Evolutionary conservation across 2,888 invertebrate genomes (phyloP).

Genomic region (Zele albiditarsus): DNA sequence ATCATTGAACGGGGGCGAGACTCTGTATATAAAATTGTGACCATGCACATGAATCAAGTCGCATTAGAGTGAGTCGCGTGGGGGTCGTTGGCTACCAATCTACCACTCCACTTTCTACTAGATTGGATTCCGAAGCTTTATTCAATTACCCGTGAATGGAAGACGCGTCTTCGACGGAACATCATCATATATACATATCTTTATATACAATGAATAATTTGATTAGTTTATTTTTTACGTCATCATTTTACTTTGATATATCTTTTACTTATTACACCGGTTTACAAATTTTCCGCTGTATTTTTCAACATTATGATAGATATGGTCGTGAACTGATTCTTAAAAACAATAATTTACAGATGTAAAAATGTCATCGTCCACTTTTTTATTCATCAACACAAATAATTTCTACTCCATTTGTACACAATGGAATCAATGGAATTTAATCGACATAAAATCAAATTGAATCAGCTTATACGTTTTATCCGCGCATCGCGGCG

Average conservation of each 20-base stretch:
- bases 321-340: too few species aligned
- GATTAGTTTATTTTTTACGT: neutral
- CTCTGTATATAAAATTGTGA: constrained; percentile 57
- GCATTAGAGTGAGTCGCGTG: constrained; percentile 61
- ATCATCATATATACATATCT: neutral
- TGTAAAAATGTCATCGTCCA: too few species aligned
- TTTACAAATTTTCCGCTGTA: too few species aligned
- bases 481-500: neutral
- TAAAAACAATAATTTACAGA: too few species aligned
- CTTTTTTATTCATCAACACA: too few species aligned
- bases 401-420: too few species aligned
- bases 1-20: constrained; percentile 44
- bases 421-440: constrained; percentile 7
- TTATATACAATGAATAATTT: neutral
- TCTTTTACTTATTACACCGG: too few species aligned
- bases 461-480: constrained; percentile 10
- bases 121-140: constrained; percentile 71
- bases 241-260: too few species aligned
- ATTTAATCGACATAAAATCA: constrained; percentile 32
- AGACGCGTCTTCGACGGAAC: constrained; percentile 24
- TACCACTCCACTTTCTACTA: constrained; percentile 67
- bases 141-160: constrained; percentile 69
- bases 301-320: too few species aligned
- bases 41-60: constrained; percentile 72
- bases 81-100: constrained; percentile 66